Conservation (phyloP, 1,140 invertebrate genomes). For the Thaumatotibia leucotreta region DNA sequence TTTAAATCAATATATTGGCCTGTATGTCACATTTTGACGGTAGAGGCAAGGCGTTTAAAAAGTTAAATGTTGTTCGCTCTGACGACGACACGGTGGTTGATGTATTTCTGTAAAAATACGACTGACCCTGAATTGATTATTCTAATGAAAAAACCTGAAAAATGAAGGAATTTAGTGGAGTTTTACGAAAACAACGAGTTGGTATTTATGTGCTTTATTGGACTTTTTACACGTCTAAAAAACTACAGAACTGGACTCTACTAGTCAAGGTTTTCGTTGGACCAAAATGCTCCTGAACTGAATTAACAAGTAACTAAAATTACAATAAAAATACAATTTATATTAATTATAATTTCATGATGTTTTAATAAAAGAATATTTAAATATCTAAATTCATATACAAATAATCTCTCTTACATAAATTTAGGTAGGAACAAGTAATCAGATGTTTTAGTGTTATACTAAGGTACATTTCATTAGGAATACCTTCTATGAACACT, state of each 20-base stretch:
- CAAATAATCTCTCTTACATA: slow-evolving; percentile 66
- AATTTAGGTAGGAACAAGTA: slow-evolving; percentile 33
- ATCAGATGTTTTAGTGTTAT: not conserved
- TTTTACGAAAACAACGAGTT: slow-evolving; percentile 13
- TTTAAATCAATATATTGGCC: too few species aligned
- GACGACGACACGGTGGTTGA: too few species aligned
- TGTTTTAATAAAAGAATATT: slow-evolving; percentile 59
- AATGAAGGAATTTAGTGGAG: not conserved
- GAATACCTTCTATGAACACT: not conserved
- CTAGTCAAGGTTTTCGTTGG: slow-evolving; percentile 58
- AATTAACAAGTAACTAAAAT: slow-evolving; percentile 55
- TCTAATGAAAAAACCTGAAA: too few species aligned
- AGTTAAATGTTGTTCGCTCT: too few species aligned
- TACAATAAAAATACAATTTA: slow-evolving; percentile 50
- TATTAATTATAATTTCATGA: slow-evolving; percentile 56
- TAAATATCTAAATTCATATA: slow-evolving; percentile 70
- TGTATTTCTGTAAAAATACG: too few species aligned
- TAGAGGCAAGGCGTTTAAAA: too few species aligned
- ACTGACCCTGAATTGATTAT: too few species aligned
- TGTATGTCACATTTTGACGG: too few species aligned
- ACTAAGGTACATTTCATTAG: not conserved
- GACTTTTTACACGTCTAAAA: slow-evolving; percentile 60
- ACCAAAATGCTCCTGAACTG: slow-evolving; percentile 62
- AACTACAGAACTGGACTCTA: slow-evolving; percentile 70
- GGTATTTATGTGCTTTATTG: slow-evolving; percentile 64